Percentiles rank a stretch among this genome's conserved stretches.
Conservation (phyloP, 2,113 vertebrate species). For the Artemisiospiza belli region DNA sequence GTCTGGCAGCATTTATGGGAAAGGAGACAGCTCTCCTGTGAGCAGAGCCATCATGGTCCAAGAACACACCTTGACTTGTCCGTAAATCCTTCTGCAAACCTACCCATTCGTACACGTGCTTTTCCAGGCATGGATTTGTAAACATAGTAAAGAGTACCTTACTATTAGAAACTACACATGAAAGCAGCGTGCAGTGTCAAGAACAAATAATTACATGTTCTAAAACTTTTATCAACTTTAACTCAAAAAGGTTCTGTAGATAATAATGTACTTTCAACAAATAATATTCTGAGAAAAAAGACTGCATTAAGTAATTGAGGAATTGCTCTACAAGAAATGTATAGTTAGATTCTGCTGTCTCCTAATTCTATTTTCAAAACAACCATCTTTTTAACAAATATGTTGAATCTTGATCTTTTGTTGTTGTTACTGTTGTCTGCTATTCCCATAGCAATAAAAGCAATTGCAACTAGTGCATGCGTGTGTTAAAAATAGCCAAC, state of each 20-base stretch:
- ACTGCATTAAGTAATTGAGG: background rate
- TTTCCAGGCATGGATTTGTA: background rate
- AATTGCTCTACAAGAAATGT: background rate
- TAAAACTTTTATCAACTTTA: background rate
- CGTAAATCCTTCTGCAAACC: background rate
- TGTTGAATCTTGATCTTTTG: slow-evolving; percentile 12
- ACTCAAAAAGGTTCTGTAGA: background rate
- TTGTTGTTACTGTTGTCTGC: background rate
- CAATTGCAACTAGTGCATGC: background rate
- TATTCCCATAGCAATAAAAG: background rate
- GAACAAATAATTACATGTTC: background rate
- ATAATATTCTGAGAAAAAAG: background rate
- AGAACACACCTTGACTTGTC: background rate
- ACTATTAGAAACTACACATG: background rate
- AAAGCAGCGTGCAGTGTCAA: background rate
- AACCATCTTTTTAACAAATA: background rate
- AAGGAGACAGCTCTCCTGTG: rapidly evolving
- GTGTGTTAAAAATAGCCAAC: slow-evolving; percentile 26
- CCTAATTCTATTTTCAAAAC: slow-evolving; percentile 20
- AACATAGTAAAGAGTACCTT: background rate
- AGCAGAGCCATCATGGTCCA: rapidly evolving
- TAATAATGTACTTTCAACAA: background rate
- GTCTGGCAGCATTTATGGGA: background rate
- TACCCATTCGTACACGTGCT: rapidly evolving
- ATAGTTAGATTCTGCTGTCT: background rate